Evolutionary conservation across 2,888 invertebrate species (phyloP).

Genomic region (Steinernema carpocapsae): DNA sequence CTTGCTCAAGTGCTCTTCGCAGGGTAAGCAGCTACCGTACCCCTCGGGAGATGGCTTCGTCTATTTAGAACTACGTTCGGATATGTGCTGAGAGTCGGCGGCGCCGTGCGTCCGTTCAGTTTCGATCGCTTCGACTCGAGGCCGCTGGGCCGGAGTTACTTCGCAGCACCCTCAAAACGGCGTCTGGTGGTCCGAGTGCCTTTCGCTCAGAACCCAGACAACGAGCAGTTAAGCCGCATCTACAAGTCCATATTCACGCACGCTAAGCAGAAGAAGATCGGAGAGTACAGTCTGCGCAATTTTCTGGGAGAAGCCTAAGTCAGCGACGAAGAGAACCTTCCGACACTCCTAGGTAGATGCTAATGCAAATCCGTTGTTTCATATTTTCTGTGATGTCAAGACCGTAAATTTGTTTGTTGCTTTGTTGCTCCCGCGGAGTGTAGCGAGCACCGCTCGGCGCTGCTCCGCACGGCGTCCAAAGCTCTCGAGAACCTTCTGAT

Average conservation of each 20-base stretch:
- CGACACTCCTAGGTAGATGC: conserved; percentile 26
- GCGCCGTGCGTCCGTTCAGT: conserved; percentile 6
- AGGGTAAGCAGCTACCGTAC: neutral
- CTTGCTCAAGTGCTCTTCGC: neutral
- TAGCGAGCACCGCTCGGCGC: neutral
- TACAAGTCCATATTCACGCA: conserved; percentile 44
- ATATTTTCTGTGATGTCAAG: neutral
- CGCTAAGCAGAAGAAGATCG: conserved; percentile 38
- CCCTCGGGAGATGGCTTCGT: neutral
- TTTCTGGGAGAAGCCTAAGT: conserved; percentile 6
- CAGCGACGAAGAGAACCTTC: conserved; percentile 2
- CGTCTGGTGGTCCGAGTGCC: conserved; percentile 44
- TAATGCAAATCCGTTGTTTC: neutral
- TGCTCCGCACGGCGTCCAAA: too few species aligned
- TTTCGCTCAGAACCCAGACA: conserved; percentile 44
- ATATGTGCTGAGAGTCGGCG: conserved; percentile 18
- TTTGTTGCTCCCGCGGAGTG: neutral
- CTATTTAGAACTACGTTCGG: neutral
- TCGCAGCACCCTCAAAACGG: conserved; percentile 36
- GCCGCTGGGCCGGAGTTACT: conserved; percentile 14
- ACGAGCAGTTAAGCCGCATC: conserved; percentile 39
- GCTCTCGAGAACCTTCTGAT: neutral
- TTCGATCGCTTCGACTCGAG: neutral
- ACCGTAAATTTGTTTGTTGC: conserved; percentile 12
- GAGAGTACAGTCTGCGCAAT: conserved; percentile 14